These are phyloP conservation scores for Melanogrammus aeglefinus DNA, from an alignment of 2,797 vertebrate species.

Conservation along the genomic window DNA sequence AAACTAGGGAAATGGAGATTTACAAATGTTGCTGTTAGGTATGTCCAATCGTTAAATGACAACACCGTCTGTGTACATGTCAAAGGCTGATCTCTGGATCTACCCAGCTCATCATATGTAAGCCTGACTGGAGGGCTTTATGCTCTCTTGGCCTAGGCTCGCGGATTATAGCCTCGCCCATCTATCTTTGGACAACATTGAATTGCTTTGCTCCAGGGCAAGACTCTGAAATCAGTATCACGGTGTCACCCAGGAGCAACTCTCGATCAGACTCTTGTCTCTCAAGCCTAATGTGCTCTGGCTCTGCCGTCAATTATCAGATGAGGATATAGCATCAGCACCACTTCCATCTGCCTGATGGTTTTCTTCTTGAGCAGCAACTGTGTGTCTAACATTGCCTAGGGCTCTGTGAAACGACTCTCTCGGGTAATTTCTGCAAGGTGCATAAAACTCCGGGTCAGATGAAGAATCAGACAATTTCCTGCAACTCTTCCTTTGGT, in stretches of 20 bases:
- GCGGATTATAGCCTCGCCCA: not conserved
- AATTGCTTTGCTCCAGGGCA: not conserved
- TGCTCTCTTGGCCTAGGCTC: conserved; percentile 4
- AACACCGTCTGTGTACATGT: conserved; percentile 1
- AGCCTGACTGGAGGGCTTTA: not conserved
- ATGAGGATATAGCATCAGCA: conserved; percentile 4
- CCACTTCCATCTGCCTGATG: not conserved
- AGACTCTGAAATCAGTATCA: conserved; percentile 4
- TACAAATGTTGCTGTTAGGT: not conserved
- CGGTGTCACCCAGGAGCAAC: conserved; percentile 1
- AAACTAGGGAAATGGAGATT: not conserved
- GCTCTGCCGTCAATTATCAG: conserved; percentile 4
- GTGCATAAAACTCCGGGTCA: conserved; percentile 4
- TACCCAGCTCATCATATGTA: no score
- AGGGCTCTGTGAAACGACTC: not conserved
- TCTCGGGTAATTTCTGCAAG: not conserved
- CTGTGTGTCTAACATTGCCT: not conserved
- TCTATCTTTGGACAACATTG: conserved; percentile 3
- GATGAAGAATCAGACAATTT: conserved; percentile 5
- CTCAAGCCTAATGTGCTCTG: not conserved
- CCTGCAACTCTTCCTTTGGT: not conserved
- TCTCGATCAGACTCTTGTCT: conserved; percentile 4
- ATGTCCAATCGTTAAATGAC: conserved; percentile 4
- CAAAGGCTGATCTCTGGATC: no score
- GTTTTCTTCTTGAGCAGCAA: not conserved